Base-by-base conservation (phyloP, 2,888 invertebrate genomes). In the Zeuzera pyrina region DNA sequence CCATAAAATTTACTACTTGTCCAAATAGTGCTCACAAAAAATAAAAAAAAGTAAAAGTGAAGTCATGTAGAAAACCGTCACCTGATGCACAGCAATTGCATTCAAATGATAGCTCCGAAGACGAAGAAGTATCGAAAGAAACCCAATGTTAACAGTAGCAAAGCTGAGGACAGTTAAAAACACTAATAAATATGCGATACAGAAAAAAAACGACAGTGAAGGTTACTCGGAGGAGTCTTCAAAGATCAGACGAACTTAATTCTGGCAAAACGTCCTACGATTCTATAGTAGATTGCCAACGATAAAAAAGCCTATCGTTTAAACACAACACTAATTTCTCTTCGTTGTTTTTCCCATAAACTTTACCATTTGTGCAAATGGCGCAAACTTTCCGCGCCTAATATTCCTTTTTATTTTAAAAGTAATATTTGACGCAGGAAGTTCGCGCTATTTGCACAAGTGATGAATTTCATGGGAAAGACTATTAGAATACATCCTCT, bases 401-500 rank as follows among this genome's bases (percentile, higher is more conserved):
- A 43, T 49, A 12, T 68, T 49, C 39, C 70, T 74, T 45, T 73
- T 77, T 40, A 70, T 23, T 32, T 71, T 39, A 77, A 73, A 45
- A 74, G 70, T 38, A 49, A 68, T 12, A 49, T 43, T 13, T 52
- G 69, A 6, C 52, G 72, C n/a, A 68, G 69, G 1, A 78, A 71
- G 35, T 66, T 76, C 35, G 60, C 63, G 10, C 74, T 74, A 0
- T 67, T 78, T 12, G 61, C 71, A 2, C 77, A 79, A 39, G 76
- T 78, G 2, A 77, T 76, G 32, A 77, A 71, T 52, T 78, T 78
- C 50, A 78, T 79, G 76, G 77, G 76, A 5, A 77, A 73, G n/a
- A n/a, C n/a, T n/a, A n/a, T n/a, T n/a, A n/a, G n/a, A n/a, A n/a
- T n/a, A n/a, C n/a, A n/a, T n/a, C 70, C 28, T 70, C 72, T 3